Base-by-base conservation (phyloP, 1,140 invertebrate species). In the Pseudomyrmex flavicornis region DNA sequence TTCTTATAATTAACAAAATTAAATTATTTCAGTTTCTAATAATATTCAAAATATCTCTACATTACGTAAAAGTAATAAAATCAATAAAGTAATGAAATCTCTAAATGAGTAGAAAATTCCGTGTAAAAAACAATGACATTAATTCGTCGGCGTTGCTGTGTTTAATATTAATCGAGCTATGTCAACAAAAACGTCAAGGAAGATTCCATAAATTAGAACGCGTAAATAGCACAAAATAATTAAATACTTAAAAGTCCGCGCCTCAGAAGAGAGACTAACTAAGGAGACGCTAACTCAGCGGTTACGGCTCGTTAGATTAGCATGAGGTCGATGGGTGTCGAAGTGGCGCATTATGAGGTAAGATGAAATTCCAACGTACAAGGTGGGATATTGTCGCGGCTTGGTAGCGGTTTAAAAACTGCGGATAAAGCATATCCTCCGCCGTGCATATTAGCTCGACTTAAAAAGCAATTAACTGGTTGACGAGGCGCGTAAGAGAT, bases 381-480 rank as follows among this genome's bases (percentile, higher is more conserved):
- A 35, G 1, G 58, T 12, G 8, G 59, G n/a, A 80, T 82, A 79
- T 72, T 46, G 46, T 13, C 63, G 52, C 26, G 59, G 65, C 22
- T 52, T 4, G 17, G 46, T 58, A 56, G 61, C n/a, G 17, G 77
- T 85, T 84, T 82, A 72, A 84, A 85, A 85, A 44, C 83, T 44
- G 46, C 68, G 77, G 61, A 72, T 73, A 54, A 73, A 85, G 65
- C 68, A 70, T 22, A 17, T 17, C 35, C 26, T 66, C 44, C 46
- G 44, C 35, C 5, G 35, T 7, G 35, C 83, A 79, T 70, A 84
- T 82, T 84, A 84, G 12, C 22, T 15, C 59, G 66, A 85, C 77
- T 85, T 85, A 82, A 85, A 82, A 85, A 85, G 77, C 83, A 85
- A 85, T 85, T 85, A 85, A 73, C 77, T 56, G 68, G 59, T 61